Evolutionary conservation across 2,888 invertebrate species (phyloP), one percentile per base, ranked within the genome.

Genomic region (Apotomis betuletana): DNA sequence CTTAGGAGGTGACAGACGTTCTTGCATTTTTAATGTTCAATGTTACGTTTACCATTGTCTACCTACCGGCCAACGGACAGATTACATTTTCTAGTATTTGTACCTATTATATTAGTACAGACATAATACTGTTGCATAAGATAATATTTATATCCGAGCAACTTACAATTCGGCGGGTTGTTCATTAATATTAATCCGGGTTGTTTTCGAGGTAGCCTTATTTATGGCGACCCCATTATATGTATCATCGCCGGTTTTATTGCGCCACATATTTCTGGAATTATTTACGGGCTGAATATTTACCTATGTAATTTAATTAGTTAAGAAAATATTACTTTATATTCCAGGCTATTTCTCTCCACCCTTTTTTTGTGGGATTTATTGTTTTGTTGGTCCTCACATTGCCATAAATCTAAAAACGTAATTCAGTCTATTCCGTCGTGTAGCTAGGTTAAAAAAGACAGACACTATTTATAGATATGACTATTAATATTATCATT

Each of bases 281-380:
- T 67, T 67, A 67, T 72, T 68, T 72, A 72, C 68, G 62, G 67
- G 13, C 67, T 46, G 71, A 67, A 72, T 67, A 72, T 72, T 72
- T 72, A 71, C 61, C 61, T 62, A 68, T 58, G 54, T 72, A 72
- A 72, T 72, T 63, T 72, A 72, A 72, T 72, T 68, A 67, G 72
- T 41, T 57, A 46, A 65, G 65, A 65, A 65, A 46, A 36, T 44
- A n/a, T 8, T 58, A 12, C n/a, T 12, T n/a, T 46, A 27, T 13
- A 36, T 65, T 10, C n/a, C 13, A 49, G 6, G 49, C 9, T 59
- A n/a, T 46, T 55, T 44, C 57, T 12, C 15, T 64, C n/a, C 12
- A 64, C 55, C 46, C 55, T 64, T 65, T 65, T 65, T 15, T 54
- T 44, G 4, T 41, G 10, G 5, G 13, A 63, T 54, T 41, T 64